Evolutionary conservation across 1,140 invertebrate species (phyloP), one percentile per base, ranked within the genome.

Genomic region (Tenebrio molitor): DNA sequence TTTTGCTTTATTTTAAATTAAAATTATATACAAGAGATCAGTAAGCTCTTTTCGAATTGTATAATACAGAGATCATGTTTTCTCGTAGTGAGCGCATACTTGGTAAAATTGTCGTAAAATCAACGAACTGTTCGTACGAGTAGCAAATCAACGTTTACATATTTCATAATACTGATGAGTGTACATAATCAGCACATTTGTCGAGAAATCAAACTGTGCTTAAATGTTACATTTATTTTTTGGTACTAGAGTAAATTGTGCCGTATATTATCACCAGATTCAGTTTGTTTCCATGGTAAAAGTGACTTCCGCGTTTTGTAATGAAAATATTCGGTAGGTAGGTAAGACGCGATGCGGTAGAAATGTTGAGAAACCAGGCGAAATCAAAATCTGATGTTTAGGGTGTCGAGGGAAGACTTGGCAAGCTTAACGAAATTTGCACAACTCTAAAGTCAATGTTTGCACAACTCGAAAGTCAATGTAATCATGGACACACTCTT

Each of bases 1-100:
- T 42, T 41, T 65, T 41, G 39, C 34, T 65, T 65, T 12, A 21
- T 50, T 44, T 21, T 7, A 65, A 65, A 29, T 19, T 36, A 41
- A 65, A 65, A 65, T 34, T 65, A 65, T 65, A 16, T 65, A 65
- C 62, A 65, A 58, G 12, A 58, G 23, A 23, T 58, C n/a, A 15
- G 21, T 29, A 14, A 25, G n/a, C 15, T 58, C 25, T 53, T 23
- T 8, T 39, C 36, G 12, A 39, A n/a, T 58, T 58, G 15, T 58
- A 58, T 58, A 33, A 58, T 33, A 58, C 50, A 58, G 17, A 4
- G 10, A 7, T 39, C 2, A 39, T 29, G 8, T 29, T 8, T 29
- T 8, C 25, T 8, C 12, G 36, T 39, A 39, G 5, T 5, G 36
- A 39, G 3, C 36, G 36, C 36, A 39, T n/a, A 39, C 12, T n/a